Evolutionary conservation across 2,888 invertebrate species (phyloP).

Genomic region (Stegana nigrithorax): DNA sequence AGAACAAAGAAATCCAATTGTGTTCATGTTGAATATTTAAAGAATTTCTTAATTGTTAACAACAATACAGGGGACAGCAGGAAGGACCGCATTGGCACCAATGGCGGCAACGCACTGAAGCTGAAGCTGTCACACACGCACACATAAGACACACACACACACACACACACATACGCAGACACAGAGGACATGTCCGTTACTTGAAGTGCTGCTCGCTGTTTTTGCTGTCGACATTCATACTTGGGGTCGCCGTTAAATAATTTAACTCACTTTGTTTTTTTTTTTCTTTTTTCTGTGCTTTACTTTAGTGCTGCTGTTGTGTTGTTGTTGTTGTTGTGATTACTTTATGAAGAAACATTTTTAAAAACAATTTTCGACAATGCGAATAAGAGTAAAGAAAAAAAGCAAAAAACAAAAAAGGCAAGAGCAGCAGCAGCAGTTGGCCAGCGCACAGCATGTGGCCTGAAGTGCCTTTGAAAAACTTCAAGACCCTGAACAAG

Average conservation of each 20-base stretch:
- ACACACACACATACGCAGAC: slow-evolving; percentile 11
- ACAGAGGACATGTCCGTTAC: slow-evolving; percentile 7
- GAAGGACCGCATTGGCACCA: neutral
- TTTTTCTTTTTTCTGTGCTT: neutral
- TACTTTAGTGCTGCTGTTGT: neutral
- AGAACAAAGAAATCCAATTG: no score
- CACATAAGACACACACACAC: slow-evolving; percentile 20
- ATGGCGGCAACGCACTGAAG: neutral
- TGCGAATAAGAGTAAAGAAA: slow-evolving; percentile 40
- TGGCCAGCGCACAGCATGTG: slow-evolving; percentile 46
- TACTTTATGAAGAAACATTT: slow-evolving; percentile 24
- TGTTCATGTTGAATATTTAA: slow-evolving; percentile 46
- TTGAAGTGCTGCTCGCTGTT: neutral
- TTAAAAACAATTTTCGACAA: slow-evolving; percentile 51
- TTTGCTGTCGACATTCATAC: slow-evolving; percentile 35
- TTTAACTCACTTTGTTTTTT: slow-evolving; percentile 40
- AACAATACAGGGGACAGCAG: no score
- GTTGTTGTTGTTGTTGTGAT: neutral
- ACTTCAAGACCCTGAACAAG: neutral
- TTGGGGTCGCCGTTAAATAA: slow-evolving; percentile 49
- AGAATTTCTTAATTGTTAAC: slow-evolving; percentile 53
- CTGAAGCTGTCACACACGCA: neutral
- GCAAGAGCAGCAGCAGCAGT: neutral
- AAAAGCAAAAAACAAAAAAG: no score
- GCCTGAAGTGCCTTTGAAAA: slow-evolving; percentile 40